These are phyloP conservation scores for Elanus axillaris DNA, from an alignment of 2,113 vertebrate genomes.

Conservation along the genomic window DNA sequence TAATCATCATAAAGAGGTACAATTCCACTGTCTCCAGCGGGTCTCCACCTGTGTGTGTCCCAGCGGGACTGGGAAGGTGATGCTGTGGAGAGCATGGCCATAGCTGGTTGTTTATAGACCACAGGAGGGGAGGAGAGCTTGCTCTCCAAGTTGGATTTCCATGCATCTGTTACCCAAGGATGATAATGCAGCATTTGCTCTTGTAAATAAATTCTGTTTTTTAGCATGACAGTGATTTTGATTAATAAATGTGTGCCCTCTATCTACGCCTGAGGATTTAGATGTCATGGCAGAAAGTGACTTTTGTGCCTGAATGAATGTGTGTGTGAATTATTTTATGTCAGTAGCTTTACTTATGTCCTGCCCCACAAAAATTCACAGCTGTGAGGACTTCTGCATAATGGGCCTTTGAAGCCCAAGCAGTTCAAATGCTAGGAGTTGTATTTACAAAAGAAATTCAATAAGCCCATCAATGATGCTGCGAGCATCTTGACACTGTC, in stretches of 20 bases:
- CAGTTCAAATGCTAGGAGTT: neutral
- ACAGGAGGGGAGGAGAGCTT: neutral
- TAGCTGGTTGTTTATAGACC: neutral
- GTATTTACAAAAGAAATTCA: neutral
- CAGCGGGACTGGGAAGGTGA: neutral
- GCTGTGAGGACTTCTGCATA: neutral
- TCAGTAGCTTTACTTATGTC: neutral
- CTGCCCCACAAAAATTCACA: neutral
- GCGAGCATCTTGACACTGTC: neutral
- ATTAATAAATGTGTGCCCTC: neutral
- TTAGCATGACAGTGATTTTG: neutral
- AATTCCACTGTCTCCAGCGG: neutral
- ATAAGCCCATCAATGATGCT: neutral
- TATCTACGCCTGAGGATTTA: neutral
- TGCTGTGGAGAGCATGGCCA: neutral
- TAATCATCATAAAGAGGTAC: neutral
- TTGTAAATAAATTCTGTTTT: neutral
- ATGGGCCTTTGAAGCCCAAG: neutral
- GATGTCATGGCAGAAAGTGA: neutral
- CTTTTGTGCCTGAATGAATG: slow-evolving; percentile 4
- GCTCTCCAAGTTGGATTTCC: neutral
- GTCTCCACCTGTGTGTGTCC: neutral
- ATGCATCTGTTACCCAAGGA: neutral
- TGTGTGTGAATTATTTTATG: neutral
- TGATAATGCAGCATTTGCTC: neutral